Evolutionary conservation across 2,888 invertebrate genomes (phyloP).

Genomic region (Spatulosminthurus flaviceps): DNA sequence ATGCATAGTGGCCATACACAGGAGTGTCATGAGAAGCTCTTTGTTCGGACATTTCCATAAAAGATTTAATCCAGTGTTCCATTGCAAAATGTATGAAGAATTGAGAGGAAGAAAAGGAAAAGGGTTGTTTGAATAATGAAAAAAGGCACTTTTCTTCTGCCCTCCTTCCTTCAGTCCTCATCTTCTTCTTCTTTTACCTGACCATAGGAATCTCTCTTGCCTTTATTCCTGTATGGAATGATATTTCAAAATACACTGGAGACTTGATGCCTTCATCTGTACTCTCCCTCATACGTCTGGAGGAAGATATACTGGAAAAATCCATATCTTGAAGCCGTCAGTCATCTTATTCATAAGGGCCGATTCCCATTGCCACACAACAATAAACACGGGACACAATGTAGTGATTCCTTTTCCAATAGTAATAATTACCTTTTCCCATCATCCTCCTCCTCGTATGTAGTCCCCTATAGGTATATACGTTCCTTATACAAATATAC

Average conservation of each 20-base stretch:
- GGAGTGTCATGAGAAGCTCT: neutral
- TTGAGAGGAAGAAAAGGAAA: slow-evolving; percentile 28
- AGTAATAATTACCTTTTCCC: slow-evolving; percentile 37
- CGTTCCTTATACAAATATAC: too few species aligned
- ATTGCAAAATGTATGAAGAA: slow-evolving; percentile 42
- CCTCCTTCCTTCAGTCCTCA: neutral
- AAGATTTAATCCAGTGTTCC: slow-evolving; percentile 18
- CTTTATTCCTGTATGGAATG: neutral
- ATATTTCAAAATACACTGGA: neutral
- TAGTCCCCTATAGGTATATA: too few species aligned
- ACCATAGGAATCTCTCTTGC: neutral
- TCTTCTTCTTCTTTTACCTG: neutral
- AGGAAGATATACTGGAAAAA: too few species aligned
- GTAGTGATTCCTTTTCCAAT: slow-evolving; percentile 24
- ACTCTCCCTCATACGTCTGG: neutral
- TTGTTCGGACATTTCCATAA: neutral
- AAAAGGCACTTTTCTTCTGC: slow-evolving; percentile 19
- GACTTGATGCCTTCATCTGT: slow-evolving; percentile 28
- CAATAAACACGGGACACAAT: slow-evolving; percentile 20
- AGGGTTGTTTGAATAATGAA: slow-evolving; percentile 27
- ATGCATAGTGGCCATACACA: neutral
- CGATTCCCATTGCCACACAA: slow-evolving; percentile 23
- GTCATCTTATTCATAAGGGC: neutral
- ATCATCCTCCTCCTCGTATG: neutral
- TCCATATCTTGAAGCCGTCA: too few species aligned